Evolutionary conservation across 2,888 invertebrate species (phyloP).

Genomic region (Craniophora ligustri): DNA sequence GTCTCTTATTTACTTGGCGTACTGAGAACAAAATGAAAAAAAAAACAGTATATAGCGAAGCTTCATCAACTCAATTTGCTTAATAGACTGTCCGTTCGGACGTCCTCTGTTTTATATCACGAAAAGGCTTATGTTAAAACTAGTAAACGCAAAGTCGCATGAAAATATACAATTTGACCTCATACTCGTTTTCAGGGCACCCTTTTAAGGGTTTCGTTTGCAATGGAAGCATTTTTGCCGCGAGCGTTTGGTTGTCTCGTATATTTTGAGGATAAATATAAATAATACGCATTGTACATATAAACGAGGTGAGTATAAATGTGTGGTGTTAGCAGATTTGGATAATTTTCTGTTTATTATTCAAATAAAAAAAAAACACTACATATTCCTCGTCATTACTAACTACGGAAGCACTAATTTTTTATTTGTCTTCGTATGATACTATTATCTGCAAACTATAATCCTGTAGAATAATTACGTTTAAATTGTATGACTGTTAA

Average conservation of each 20-base stretch:
- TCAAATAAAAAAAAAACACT: no score
- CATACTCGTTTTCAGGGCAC: slow-evolving; percentile 7
- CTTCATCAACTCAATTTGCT: slow-evolving; percentile 45
- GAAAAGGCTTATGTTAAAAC: slow-evolving; percentile 37
- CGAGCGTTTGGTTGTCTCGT: slow-evolving; percentile 21
- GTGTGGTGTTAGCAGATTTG: background rate
- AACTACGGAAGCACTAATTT: no score
- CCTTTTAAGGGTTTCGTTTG: slow-evolving; percentile 35
- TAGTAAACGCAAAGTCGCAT: slow-evolving; percentile 31
- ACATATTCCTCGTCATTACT: no score
- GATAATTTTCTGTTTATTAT: no score
- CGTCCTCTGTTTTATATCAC: slow-evolving; percentile 32
- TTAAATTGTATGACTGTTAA: no score
- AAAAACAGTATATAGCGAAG: slow-evolving; percentile 15
- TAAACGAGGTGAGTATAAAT: slow-evolving; percentile 3
- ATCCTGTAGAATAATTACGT: no score
- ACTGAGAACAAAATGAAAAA: slow-evolving; percentile 12
- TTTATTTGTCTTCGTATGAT: no score
- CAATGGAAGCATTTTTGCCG: slow-evolving; percentile 40
- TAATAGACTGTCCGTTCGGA: slow-evolving; percentile 44
- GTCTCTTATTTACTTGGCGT: slow-evolving; percentile 26
- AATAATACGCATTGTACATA: slow-evolving; percentile 27
- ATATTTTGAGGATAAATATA: slow-evolving; percentile 28
- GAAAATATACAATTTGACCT: slow-evolving; percentile 44
- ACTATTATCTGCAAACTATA: no score